Evolutionary conservation across 2,888 invertebrate genomes (phyloP), one percentile per base, ranked within the genome.

Genomic region (Harmothoe impar): DNA sequence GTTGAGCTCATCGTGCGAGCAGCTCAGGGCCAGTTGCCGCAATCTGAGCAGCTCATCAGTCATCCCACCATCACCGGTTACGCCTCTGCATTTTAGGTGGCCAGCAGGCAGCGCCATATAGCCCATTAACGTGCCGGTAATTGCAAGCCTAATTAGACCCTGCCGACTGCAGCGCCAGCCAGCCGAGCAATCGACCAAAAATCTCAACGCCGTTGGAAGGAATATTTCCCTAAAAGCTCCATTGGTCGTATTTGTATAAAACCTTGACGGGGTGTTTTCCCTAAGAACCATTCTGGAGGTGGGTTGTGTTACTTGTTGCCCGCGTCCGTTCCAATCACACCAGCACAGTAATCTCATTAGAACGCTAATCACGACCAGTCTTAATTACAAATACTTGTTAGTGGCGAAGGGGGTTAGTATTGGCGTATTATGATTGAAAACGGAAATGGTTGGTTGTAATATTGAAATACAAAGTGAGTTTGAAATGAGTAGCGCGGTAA

Each of bases 91-190:
- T 72, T 72, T 72, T 72, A 29, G 31, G 20, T 20, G 23, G 20
- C 29, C 72, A 72, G 29, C n/a, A 72, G 72, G 29, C 31, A 15
- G 7, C 25, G 17, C 72, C 72, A 29, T 29, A 72, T 72, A 72
- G 72, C 72, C 72, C 72, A 72, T 72, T 72, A 72, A 72, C 29
- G 72, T 72, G 72, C 31, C 29, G 25, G 72, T 72, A 72, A 72
- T 72, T 72, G 72, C 72, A 23, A 12, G 72, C 29, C 72, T 72
- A 72, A 72, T 29, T 72, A 72, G 72, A 72, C 25, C 72, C 72
- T 3, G 72, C 25, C 29, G 29, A 15, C 20, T n/a, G 62, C 62
- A 62, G 62, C n/a, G 62, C 62, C 62, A 62, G n/a, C 20, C 15
- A n/a, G 62, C 23, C 0, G 62, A n/a, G 72, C 25, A 72, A 15